These are phyloP conservation scores for Bettongia penicillata DNA, from an alignment of 2,113 vertebrate species.

Conservation along the genomic window DNA sequence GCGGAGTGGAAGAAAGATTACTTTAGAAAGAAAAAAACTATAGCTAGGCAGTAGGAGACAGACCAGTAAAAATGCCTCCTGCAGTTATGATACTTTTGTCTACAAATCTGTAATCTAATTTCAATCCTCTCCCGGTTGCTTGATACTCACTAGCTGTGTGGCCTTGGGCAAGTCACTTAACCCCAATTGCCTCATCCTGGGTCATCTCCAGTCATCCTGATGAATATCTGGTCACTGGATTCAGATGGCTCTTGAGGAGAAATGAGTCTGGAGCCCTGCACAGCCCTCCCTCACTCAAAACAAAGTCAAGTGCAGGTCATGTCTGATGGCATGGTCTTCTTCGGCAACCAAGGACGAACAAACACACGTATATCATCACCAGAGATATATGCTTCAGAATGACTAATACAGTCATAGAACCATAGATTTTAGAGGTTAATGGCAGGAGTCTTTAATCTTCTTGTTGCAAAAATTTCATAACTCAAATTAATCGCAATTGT, in stretches of 20 bases:
- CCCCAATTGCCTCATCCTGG: no score
- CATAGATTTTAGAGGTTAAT: not conserved
- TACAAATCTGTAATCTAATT: not conserved
- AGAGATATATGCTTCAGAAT: slow-evolving; percentile 30
- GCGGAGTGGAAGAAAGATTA: not conserved
- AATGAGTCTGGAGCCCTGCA: no score
- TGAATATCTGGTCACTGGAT: no score
- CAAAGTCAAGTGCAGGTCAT: no score
- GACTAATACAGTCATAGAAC: slow-evolving; percentile 35
- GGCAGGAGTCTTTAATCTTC: not conserved
- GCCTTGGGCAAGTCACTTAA: no score
- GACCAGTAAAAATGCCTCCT: not conserved
- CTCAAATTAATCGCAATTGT: slow-evolving; percentile 41
- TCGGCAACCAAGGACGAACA: no score
- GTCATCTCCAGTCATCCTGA: no score
- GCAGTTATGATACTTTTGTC: not conserved
- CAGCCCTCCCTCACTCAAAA: no score
- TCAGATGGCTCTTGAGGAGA: no score
- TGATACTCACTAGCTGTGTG: no score
- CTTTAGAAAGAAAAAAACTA: not conserved
- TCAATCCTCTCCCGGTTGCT: slow-evolving; percentile 22
- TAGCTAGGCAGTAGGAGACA: not conserved
- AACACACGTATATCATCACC: not conserved
- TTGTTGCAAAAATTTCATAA: not conserved
- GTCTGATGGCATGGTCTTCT: no score